Evolutionary conservation across 1,140 invertebrate genomes (phyloP), one percentile per base, ranked within the genome.

Genomic region (Pseudomyrmex gracilis): DNA sequence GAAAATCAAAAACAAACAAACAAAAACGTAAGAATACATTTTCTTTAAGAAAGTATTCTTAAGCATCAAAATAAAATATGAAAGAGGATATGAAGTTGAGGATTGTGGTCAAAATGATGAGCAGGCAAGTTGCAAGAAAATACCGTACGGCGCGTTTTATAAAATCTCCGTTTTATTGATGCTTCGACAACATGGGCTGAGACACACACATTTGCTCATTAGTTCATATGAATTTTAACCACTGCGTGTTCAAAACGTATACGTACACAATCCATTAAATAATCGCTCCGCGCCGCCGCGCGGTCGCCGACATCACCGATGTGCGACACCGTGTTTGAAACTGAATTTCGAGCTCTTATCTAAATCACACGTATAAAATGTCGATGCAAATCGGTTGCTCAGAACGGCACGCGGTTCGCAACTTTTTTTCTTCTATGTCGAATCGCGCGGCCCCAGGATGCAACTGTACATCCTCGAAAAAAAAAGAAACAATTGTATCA

Each of bases 91-190:
- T 7, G 5, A 34, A 34, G 5, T 34, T 34, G 7, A 34, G 34
- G 34, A 34, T 34, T 34, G 34, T 5, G 34, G 34, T 34, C 34
- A 5, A 7, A 5, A 34, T 34, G 34, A 34, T 34, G 5, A 34
- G 3, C 3, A 34, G 20, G 9, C 43, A 10, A 68, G 0, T 24
- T 20, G 34, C 9, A 63, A 63, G 5, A 22, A 43, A 20, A 45
- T 20, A 73, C 43, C 5, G 49, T 45, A 24, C 58, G 47, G 53
- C 76, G 49, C 66, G 66, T 45, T 89, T 90, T 90, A 90, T 85
- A 90, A 90, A 90, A 90, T 84, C 74, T 90, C 86, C 74, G 86
- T 70, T 90, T 91, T 91, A 91, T 91, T 90, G 84, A 90, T 90
- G 84, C 83, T 90, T 91, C 73, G 88, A 91, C 90, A 91, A 90